Evolutionary conservation across 2,888 invertebrate genomes (phyloP).

Genomic region (Mimumesa dahlbomi): DNA sequence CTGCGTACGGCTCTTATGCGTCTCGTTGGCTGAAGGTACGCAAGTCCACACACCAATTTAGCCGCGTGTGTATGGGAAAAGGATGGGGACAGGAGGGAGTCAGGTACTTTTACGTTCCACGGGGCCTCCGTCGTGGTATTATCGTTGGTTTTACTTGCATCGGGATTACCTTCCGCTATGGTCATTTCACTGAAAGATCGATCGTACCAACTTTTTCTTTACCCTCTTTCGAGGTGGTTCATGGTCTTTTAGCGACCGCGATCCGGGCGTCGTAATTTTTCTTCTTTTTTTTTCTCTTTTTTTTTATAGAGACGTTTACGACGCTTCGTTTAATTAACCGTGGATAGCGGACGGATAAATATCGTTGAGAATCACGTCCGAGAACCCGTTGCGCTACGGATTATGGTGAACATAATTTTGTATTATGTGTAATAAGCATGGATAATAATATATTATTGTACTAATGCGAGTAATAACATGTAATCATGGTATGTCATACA

Average conservation of each 20-base stretch:
- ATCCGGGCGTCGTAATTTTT: neutral
- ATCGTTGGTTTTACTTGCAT: constrained; percentile 64
- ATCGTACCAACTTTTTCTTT: constrained; percentile 53
- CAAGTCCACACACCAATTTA: constrained; percentile 27
- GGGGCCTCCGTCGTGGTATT: constrained; percentile 56
- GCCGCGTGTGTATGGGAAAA: constrained; percentile 15
- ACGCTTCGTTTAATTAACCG: constrained; percentile 39
- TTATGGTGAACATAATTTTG: no score
- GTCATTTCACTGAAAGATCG: constrained; percentile 63
- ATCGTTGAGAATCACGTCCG: constrained; percentile 35
- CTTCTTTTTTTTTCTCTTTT: no score
- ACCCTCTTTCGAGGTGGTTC: constrained; percentile 19
- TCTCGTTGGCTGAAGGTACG: constrained; percentile 40
- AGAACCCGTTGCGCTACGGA: no score
- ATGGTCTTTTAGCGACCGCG: constrained; percentile 16
- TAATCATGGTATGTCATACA: no score
- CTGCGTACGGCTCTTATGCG: constrained; percentile 50
- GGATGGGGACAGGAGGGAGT: constrained; percentile 24
- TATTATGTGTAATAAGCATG: no score
- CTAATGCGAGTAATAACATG: no score
- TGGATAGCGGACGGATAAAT: constrained; percentile 29
- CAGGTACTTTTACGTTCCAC: constrained; percentile 55
- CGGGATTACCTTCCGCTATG: constrained; percentile 66
- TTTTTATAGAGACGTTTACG: constrained; percentile 15
- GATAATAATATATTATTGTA: no score